Conservation (phyloP, 2,797 vertebrate genomes). For the Epinephelus awoara region DNA sequence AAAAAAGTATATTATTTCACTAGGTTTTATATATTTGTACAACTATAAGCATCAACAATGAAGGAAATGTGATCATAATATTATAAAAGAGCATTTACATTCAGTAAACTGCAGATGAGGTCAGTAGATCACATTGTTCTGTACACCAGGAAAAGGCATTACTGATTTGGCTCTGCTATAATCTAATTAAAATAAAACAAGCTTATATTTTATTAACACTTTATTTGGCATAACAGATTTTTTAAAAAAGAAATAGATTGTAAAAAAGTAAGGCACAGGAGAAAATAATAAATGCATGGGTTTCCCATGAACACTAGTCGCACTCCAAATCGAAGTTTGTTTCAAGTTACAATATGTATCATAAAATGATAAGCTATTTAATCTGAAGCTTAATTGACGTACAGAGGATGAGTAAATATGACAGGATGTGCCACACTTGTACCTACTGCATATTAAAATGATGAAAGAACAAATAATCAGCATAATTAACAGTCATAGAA, state of each 20-base stretch:
- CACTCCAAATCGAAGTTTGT: conserved; percentile 99
- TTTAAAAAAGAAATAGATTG: conserved; percentile 56
- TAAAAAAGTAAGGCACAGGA: conserved; percentile 66
- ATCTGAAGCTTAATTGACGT: conserved; percentile 71
- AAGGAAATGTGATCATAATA: not conserved
- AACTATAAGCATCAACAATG: not conserved
- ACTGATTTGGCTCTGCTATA: not conserved
- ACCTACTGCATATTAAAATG: conserved; percentile 73
- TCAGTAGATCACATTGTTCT: not conserved
- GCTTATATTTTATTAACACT: conserved; percentile 55
- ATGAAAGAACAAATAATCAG: conserved; percentile 57
- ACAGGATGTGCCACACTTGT: conserved; percentile 69
- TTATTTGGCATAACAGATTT: conserved; percentile 71
- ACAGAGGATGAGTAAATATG: conserved; percentile 74
- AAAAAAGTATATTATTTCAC: not conserved
- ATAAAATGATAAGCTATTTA: conserved; percentile 78
- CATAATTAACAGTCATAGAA: conserved; percentile 59
- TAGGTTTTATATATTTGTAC: not conserved
- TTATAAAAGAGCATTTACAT: not conserved
- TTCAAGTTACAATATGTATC: conserved; percentile 89
- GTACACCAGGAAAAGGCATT: not conserved
- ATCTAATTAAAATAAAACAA: conserved; percentile 26
- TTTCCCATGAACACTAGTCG: conserved; percentile 90
- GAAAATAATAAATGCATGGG: conserved; percentile 82
- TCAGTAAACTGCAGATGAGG: not conserved